phyloP scores from a whole-genome alignment of 2,113 vertebrate genomes.

The Trogon melanurus region DNA sequence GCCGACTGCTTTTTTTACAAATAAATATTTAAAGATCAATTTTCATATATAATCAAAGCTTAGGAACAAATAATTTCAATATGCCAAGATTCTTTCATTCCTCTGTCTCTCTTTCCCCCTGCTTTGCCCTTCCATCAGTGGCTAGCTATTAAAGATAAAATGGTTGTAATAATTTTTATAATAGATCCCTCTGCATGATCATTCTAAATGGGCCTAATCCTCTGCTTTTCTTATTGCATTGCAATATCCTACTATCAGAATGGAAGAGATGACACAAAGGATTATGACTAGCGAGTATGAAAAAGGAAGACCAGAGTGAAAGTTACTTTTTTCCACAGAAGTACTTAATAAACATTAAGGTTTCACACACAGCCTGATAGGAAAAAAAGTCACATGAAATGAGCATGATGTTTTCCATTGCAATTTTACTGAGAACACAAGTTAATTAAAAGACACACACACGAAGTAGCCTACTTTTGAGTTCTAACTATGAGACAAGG shows the following conservation, averaged over 20 bases:
- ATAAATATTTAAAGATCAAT: constrained; percentile 41
- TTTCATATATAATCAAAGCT: constrained; percentile 16
- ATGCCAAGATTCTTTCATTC: neutral
- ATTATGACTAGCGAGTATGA: neutral
- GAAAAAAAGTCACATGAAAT: neutral
- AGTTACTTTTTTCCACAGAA: constrained; percentile 17
- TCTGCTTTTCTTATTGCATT: constrained; percentile 41
- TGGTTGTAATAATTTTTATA: constrained; percentile 23
- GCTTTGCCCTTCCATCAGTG: constrained; percentile 20
- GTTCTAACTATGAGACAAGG: constrained; percentile 45
- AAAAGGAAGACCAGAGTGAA: constrained; percentile 8
- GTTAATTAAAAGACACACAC: constrained; percentile 36
- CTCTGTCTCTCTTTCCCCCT: neutral
- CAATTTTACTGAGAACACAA: constrained; percentile 27
- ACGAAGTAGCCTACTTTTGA: constrained; percentile 6
- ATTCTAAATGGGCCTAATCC: constrained; percentile 22
- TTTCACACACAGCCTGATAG: neutral
- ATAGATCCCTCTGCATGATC: constrained; percentile 11
- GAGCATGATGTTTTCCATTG: neutral
- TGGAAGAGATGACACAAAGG: neutral
- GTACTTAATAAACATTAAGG: neutral
- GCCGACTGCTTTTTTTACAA: neutral
- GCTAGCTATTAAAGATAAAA: constrained; percentile 39
- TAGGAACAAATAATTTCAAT: neutral
- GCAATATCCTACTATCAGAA: neutral